A percentile compares a stretch with the other conserved stretches of the same genome.
These are phyloP conservation scores for Amphipoea lucens DNA, from an alignment of 2,888 invertebrate species.

Conservation along the genomic window DNA sequence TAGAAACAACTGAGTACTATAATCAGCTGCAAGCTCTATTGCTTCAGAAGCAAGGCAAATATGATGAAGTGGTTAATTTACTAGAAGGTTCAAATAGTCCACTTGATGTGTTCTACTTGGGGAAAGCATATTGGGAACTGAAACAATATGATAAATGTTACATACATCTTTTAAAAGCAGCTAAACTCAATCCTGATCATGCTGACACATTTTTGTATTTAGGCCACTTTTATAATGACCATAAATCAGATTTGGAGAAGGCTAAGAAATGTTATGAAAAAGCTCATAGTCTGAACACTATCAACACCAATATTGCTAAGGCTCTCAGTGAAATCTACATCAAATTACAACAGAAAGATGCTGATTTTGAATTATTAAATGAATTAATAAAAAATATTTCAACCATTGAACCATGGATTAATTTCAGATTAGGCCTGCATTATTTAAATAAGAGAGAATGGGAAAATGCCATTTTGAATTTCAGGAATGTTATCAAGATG, in stretches of 20 bases:
- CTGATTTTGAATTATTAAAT: slow-evolving; percentile 91
- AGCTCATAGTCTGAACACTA: slow-evolving; percentile 93
- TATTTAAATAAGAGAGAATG: slow-evolving; percentile 93
- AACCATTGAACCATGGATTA: slow-evolving; percentile 93
- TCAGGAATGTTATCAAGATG: slow-evolving; percentile 93
- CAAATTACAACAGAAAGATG: slow-evolving; percentile 91
- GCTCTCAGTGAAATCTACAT: slow-evolving; percentile 94
- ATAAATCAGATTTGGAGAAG: slow-evolving; percentile 92
- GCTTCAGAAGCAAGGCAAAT: slow-evolving; percentile 86
- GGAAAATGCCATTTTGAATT: slow-evolving; percentile 93
- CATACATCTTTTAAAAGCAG: slow-evolving; percentile 92
- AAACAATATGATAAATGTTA: slow-evolving; percentile 91
- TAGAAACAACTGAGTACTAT: slow-evolving; percentile 76
- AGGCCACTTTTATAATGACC: slow-evolving; percentile 93
- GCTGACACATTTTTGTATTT: slow-evolving; percentile 93
- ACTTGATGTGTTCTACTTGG: slow-evolving; percentile 90
- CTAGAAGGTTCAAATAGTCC: slow-evolving; percentile 86
- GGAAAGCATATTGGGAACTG: slow-evolving; percentile 91
- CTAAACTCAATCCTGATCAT: slow-evolving; percentile 93
- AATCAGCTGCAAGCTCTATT: slow-evolving; percentile 87
- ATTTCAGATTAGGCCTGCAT: slow-evolving; percentile 95
- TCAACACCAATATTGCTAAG: slow-evolving; percentile 92
- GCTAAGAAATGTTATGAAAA: slow-evolving; percentile 96
- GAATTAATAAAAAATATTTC: slow-evolving; percentile 85
- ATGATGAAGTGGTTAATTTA: slow-evolving; percentile 89